Base-by-base conservation (phyloP, 2,113 vertebrate genomes). In the Capreolus pygargus region DNA sequence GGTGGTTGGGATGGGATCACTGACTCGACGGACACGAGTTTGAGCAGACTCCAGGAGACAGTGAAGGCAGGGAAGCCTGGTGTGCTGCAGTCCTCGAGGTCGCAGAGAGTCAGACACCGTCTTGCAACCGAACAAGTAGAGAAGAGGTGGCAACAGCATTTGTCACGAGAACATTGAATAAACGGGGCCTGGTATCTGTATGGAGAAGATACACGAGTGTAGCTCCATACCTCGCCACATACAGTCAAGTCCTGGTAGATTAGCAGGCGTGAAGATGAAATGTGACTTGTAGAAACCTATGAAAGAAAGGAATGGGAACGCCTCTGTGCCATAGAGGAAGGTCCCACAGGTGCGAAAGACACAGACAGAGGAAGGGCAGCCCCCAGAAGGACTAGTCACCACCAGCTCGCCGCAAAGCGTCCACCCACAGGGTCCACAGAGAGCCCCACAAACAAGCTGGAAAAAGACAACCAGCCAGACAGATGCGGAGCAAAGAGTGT, bases 111-210 rank as follows among this genome's bases (percentile, higher is more conserved):
- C n/a, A 39, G 67, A 39, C 67, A 23, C 67, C 36, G 1, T 23
- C 5, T 5, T 70, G n/a, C 67, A 12, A 2, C 67, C 23, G 19
- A 39, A 3, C 67, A 39, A 10, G 19, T 1, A 0, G 9, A 23
- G 58, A 2, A 7, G 16, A 86, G 28, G 28, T 1, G 58, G 43
- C 13, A 3, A 15, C 13, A 3, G 0, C 1, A 3, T 25, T 8
- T 25, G 58, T 16, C 6, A 21, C 21, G 58, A 64, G 19, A 10
- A 64, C 2, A 3, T 0, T n/a, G 12, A 25, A 5, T 13, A 5
- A 45, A 3, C 2, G 39, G 27, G 45, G 43, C 39, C 45, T 4
- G 57, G 6, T 19, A 12, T 50, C 58, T 5, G 16, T 1, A 10
- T 1, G 11, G 33, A 67, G 33, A 19, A 19, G 33, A 19, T 1